phyloP scores from a whole-genome alignment of 1,140 invertebrate species.

The honey bee (Apis mellifera) region Amel_HAv3.1 CM009945.2:1972001-1972500 shows the following conservation, averaged over 20 bases:
- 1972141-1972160: neutral
- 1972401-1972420: conserved; percentile 15
- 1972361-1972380: conserved; percentile 9
- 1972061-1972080: neutral
- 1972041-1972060: conserved; percentile 3
- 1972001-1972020: conserved; percentile 22
- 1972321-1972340: neutral
- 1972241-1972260: conserved; percentile 17
- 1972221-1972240: conserved; percentile 42
- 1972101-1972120: conserved; percentile 12
- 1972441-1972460: neutral
- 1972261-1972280: conserved; percentile 36
- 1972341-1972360: conserved; percentile 25
- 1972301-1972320: conserved; percentile 28
- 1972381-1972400: neutral
- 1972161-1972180: conserved; percentile 3
- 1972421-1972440: neutral
- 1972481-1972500: neutral
- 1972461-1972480: neutral
- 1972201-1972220: conserved; percentile 9
- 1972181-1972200: conserved; percentile 21
- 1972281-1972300: conserved; percentile 38
- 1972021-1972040: conserved; percentile 28
- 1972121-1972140: neutral
- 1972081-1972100: conserved; percentile 30